Evolutionary conservation across 2,888 invertebrate genomes (phyloP).

Genomic region (Lasioglossum vierecki): DNA sequence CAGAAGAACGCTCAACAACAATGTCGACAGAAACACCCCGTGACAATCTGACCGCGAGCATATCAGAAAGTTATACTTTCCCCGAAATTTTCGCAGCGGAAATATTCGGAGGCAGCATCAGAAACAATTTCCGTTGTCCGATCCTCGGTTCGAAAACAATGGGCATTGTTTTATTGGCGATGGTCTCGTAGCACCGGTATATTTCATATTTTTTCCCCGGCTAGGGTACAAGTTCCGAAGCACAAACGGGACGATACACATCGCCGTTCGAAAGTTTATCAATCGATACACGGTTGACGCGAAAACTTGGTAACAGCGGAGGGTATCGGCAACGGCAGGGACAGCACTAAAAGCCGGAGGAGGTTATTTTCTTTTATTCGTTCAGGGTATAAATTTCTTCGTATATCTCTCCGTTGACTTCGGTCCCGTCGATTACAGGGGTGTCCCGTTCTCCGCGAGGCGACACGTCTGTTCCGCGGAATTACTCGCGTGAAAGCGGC

Average conservation of each 20-base stretch:
- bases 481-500: constrained; percentile 23
- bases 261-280: constrained; percentile 5
- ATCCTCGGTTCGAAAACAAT: background rate
- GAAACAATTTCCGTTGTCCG: background rate
- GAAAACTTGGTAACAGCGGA: background rate
- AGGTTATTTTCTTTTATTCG: background rate
- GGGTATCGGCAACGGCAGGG: background rate
- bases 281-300: background rate
- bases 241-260: background rate
- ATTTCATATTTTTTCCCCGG: background rate
- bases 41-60: background rate
- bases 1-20: background rate
- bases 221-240: background rate
- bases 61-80: background rate
- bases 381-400: background rate
- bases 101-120: background rate
- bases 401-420: background rate
- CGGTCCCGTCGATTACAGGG: background rate
- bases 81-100: background rate
- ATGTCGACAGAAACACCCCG: background rate
- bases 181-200: background rate
- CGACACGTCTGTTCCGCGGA: background rate
- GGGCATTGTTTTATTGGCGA: background rate
- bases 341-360: background rate
- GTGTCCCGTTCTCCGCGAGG: background rate